Base-by-base conservation (phyloP, 2,888 invertebrate genomes). In the Anoplius nigerrimus region DNA sequence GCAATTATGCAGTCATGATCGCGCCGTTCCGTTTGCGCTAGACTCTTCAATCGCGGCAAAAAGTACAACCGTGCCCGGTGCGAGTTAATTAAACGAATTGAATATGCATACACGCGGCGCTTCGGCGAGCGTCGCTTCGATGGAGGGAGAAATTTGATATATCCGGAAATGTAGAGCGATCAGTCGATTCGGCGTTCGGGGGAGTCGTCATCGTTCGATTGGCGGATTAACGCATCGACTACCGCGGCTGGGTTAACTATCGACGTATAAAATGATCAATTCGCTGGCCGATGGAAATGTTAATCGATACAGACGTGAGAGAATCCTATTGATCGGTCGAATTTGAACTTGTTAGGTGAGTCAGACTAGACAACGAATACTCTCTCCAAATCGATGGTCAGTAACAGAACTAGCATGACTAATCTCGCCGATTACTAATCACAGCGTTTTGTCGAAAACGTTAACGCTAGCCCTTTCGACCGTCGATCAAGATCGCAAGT, bases 401-500 rank as follows among this genome's bases (percentile, higher is more conserved):
- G 27, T 55, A 55, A 55, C 27, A 20, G 56, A 42, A n/a, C 16
- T 42, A 21, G 43, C 42, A 57, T 57, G 56, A 57, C 56, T 57
- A 57, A 57, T 57, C 56, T n/a, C 56, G 11, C 18, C 2, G 53
- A 21, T 53, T 53, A n/a, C n/a, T n/a, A 57, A 57, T 57, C 56
- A 21, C 56, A n/a, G 6, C 2, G 53, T 53, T 53, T 53, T 21
- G 22, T 1, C 53, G 48, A 24, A 53, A 34, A 34, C 8, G 34
- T 6, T 1, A 13, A 34, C 1, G 34, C 21, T 6, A 15, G 22
- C 22, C 46, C 52, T 34, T 53, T 52, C 42, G 18, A 43, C 51
- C 45, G 52, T 62, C 45, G 42, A 34, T 66, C 56, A 62, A 52
- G 52, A 57, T 62, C 20, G 16, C 54, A 54, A 62, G 43, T 65